Conservation (phyloP, 64 coral and sea anemone genomes). For the Dendrophyllia cribrosa region DNA sequence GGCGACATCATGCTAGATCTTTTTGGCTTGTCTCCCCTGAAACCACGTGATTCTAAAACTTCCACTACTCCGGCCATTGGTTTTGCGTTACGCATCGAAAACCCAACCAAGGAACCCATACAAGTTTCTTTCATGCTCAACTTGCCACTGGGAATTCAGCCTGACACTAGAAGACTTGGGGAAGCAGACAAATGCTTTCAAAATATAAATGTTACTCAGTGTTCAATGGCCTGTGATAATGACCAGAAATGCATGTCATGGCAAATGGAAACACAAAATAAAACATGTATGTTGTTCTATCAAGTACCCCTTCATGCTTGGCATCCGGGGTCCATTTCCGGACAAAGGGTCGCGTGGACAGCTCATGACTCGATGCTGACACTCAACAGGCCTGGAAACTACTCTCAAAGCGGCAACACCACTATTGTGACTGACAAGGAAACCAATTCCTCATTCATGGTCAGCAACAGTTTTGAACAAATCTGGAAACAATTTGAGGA, state of each 20-base stretch:
- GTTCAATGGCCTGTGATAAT: slow-evolving; percentile 33
- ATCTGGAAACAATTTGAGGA: slow-evolving; percentile 71
- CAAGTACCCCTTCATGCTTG: slow-evolving; percentile 77
- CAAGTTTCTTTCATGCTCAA: slow-evolving; percentile 83
- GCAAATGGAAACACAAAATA: neutral
- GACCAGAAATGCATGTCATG: slow-evolving; percentile 65
- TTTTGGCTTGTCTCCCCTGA: slow-evolving; percentile 76
- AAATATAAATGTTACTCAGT: neutral
- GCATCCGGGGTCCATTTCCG: slow-evolving; percentile 62
- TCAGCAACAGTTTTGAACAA: slow-evolving; percentile 70
- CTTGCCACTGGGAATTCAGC: slow-evolving; percentile 80
- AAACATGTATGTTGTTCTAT: slow-evolving; percentile 78
- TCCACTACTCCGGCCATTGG: slow-evolving; percentile 84
- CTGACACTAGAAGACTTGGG: slow-evolving; percentile 73
- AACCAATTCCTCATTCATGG: slow-evolving; percentile 63
- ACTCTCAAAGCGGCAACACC: slow-evolving; percentile 77
- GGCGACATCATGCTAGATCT: slow-evolving; percentile 69
- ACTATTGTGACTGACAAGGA: slow-evolving; percentile 55
- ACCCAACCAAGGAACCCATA: slow-evolving; percentile 51
- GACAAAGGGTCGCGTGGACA: slow-evolving; percentile 72
- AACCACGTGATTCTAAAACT: slow-evolving; percentile 80
- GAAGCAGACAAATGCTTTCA: neutral
- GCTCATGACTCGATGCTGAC: slow-evolving; percentile 65
- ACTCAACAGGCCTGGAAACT: slow-evolving; percentile 65
- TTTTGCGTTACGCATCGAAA: slow-evolving; percentile 74